Evolutionary conservation across 2,797 vertebrate species (phyloP), one percentile per base, ranked within the genome.

Genomic region (Eulemur albifrons): DNA sequence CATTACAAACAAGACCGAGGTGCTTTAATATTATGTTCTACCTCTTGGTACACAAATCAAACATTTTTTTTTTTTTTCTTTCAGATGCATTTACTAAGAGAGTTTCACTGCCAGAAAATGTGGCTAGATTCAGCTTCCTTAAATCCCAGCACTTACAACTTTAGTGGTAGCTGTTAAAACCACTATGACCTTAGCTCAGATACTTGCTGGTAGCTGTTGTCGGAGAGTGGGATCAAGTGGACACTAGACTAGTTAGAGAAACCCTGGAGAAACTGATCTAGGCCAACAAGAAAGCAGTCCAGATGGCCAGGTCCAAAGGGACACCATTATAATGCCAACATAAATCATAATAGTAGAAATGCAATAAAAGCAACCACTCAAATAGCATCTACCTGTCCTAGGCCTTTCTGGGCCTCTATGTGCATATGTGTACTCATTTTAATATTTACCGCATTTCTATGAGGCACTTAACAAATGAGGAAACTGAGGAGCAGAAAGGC

Each of bases 41-140:
- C 52, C 45, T 95, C 61, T 90, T 94, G 52, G 59, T 91, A 95
- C 50, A 87, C 65, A 95, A 87, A 90, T 75, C 40, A 93, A 89
- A 77, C 59, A 83, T 4, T 50, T 79, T 48, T 45, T 43, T 38
- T 77, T 77, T 76, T 30, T 5, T 7, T 35, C 45, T 94, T 91
- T 69, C 48, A 75, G 61, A 82, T 84, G 18, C 9, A 54, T 73
- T 88, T 65, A 72, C 13, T 82, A 14, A 54, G 65, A 57, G 54
- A 76, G 17, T 14, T 18, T 94, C 79, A 57, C 7, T 81, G 77
- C 7, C 83, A 95, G 12, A 73, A 72, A 72, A 59, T 6, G 21
- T 48, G 70, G 18, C 14, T 82, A 69, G 52, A 79, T n/a, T 7
- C 35, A 83, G 25, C 25, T 63, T 80, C 32, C 52, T 91, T 63